phyloP scores from a whole-genome alignment of 2,113 vertebrate genomes.

The Ammodytes marinus region DNA sequence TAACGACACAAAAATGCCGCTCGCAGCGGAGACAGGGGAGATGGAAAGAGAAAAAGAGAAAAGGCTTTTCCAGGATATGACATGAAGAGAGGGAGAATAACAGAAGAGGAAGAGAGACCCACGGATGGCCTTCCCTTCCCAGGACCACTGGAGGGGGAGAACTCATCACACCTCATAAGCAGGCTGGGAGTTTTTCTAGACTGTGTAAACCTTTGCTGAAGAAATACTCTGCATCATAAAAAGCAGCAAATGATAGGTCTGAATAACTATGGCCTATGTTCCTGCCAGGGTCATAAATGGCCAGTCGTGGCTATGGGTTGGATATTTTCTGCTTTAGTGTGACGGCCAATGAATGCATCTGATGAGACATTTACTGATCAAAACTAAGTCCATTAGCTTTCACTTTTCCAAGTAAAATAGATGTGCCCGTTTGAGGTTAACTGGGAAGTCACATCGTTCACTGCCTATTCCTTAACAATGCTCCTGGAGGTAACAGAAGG shows the following conservation, averaged over 20 bases:
- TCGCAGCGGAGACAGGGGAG: slow-evolving; percentile 64
- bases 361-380: not conserved
- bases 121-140: slow-evolving; percentile 45
- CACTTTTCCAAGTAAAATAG: not conserved
- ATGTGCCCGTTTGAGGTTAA: slow-evolving; percentile 11
- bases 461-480: not conserved
- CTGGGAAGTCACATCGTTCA: not conserved
- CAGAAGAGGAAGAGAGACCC: slow-evolving; percentile 48
- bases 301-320: not conserved
- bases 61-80: slow-evolving; percentile 48
- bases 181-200: slow-evolving; percentile 35
- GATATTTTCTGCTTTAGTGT: not conserved
- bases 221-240: slow-evolving; percentile 39
- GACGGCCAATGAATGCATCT: not conserved
- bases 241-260: slow-evolving; percentile 26
- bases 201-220: slow-evolving; percentile 36
- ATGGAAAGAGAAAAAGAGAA: slow-evolving; percentile 30
- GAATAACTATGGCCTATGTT: slow-evolving; percentile 7
- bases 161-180: slow-evolving; percentile 56
- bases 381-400: not conserved
- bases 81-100: slow-evolving; percentile 13
- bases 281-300: slow-evolving; percentile 10
- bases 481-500: not conserved
- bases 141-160: not conserved
- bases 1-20: slow-evolving; percentile 84